Conservation (phyloP, 2,888 invertebrate genomes). For the Clitarchus hookeri region DNA sequence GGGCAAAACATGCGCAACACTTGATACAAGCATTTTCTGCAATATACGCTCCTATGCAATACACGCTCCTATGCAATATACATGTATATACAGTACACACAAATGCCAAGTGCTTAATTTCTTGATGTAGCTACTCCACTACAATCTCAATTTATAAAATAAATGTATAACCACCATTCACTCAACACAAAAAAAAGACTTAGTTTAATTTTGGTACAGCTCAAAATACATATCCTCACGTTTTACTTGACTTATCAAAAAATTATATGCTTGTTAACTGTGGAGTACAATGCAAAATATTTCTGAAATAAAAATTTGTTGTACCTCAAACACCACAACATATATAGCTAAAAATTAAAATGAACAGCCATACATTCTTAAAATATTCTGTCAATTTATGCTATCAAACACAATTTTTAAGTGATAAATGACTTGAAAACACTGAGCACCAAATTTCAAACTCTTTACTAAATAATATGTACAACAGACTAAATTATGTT, state of each 20-base stretch:
- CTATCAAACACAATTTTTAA: background rate
- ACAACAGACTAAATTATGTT: too few species aligned
- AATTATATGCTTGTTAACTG: background rate
- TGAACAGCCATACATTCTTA: too few species aligned
- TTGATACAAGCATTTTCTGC: conserved; percentile 9
- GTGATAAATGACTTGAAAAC: background rate
- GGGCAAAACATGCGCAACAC: conserved; percentile 7
- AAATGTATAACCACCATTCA: too few species aligned
- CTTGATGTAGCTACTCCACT: background rate
- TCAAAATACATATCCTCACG: background rate
- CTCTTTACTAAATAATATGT: too few species aligned
- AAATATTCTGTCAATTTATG: background rate
- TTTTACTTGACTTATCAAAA: background rate
- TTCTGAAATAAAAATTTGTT: background rate
- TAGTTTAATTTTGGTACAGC: too few species aligned
- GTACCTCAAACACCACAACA: background rate
- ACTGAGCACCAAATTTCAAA: too few species aligned
- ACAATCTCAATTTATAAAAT: background rate
- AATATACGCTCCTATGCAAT: conserved; percentile 7
- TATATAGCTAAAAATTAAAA: background rate
- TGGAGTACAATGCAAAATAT: background rate
- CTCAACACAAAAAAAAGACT: too few species aligned
- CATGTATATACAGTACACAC: background rate
- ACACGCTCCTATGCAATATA: background rate
- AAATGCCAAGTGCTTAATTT: background rate